Conservation (phyloP, 2,888 invertebrate species). For the Vanessa cardui region DNA sequence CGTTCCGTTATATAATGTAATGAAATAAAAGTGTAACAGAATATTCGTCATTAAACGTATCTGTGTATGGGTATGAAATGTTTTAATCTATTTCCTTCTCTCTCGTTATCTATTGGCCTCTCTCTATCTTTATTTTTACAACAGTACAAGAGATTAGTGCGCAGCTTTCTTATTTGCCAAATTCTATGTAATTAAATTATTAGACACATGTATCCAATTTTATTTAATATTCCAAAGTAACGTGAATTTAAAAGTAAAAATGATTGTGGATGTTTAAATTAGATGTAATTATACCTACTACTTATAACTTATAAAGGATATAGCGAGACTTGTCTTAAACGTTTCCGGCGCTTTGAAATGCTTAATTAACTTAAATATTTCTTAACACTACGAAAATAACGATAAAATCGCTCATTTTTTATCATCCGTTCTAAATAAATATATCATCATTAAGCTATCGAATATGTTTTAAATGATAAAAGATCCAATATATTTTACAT, state of each 20-base stretch:
- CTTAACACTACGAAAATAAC: slow-evolving; percentile 14
- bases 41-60: no score
- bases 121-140: no score
- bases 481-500: not conserved
- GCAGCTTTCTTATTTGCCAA: no score
- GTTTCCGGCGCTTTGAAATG: slow-evolving; percentile 24
- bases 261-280: slow-evolving; percentile 16
- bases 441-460: not conserved
- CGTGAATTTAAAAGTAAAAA: not conserved
- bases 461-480: not conserved
- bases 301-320: slow-evolving; percentile 17
- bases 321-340: slow-evolving; percentile 17
- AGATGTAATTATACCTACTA: slow-evolving; percentile 11
- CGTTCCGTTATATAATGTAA: no score
- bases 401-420: slow-evolving; percentile 10
- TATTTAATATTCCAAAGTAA: not conserved
- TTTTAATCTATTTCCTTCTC: no score
- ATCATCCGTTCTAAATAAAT: slow-evolving; percentile 12
- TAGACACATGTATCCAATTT: no score
- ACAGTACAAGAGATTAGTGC: no score
- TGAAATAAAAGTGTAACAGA: no score
- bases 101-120: no score
- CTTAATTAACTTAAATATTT: slow-evolving; percentile 21
- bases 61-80: no score
- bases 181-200: no score